Evolutionary conservation across 2,113 vertebrate species (phyloP).

Genomic region (Percina caprodes): DNA sequence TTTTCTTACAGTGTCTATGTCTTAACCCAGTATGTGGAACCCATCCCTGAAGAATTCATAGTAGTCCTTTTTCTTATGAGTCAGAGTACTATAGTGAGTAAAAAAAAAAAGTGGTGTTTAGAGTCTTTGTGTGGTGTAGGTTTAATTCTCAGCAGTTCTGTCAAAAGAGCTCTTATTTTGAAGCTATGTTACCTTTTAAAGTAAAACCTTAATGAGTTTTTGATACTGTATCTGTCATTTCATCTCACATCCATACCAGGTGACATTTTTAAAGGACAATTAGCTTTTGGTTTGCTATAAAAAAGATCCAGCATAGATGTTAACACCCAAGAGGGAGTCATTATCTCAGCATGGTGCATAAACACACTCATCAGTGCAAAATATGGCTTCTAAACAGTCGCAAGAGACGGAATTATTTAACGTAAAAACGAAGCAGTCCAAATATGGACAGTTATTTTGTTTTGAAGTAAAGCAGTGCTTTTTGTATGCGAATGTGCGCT

Average conservation of each 20-base stretch:
- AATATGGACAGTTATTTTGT: slow-evolving; percentile 1
- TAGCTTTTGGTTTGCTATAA: slow-evolving; percentile 68
- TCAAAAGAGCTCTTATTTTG: slow-evolving; percentile 65
- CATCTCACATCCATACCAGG: not conserved
- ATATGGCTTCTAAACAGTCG: slow-evolving; percentile 6
- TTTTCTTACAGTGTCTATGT: slow-evolving; percentile 42
- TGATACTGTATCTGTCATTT: slow-evolving; percentile 1
- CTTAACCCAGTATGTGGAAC: slow-evolving; percentile 69
- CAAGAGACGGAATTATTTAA: not conserved
- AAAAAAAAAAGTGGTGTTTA: slow-evolving; percentile 18
- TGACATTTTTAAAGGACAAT: slow-evolving; percentile 25
- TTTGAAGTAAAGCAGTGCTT: not conserved
- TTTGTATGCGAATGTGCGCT: not conserved
- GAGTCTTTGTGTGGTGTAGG: slow-evolving; percentile 19
- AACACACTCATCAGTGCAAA: slow-evolving; percentile 11
- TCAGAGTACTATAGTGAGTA: slow-evolving; percentile 25
- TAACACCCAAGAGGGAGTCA: not conserved
- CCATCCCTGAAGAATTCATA: slow-evolving; percentile 62
- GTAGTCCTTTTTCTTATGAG: slow-evolving; percentile 70
- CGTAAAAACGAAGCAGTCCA: not conserved
- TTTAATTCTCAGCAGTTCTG: slow-evolving; percentile 47
- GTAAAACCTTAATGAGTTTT: slow-evolving; percentile 64
- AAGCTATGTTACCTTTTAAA: slow-evolving; percentile 72
- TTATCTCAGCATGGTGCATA: slow-evolving; percentile 11
- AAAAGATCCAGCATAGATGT: slow-evolving; percentile 40